Evolutionary conservation across 2,113 vertebrate genomes (phyloP), one percentile per base, ranked within the genome.

Genomic region (Burhinus oedicnemus): DNA sequence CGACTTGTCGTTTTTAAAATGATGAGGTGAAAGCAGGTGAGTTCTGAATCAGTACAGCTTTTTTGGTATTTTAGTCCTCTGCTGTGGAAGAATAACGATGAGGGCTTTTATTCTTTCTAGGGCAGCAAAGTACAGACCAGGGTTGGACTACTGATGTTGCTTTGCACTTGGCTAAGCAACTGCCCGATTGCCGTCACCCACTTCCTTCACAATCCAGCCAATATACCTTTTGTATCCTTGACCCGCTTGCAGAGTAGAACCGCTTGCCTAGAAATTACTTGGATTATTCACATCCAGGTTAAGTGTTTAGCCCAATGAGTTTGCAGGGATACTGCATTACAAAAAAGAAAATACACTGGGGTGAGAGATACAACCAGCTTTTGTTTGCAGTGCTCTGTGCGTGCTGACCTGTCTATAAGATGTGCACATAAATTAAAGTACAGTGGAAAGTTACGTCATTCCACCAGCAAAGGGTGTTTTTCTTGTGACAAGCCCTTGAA

Each of bases 141-240:
- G 87, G 99, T 99, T 74, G 99, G 99, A 74, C 98, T 99, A 11
- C 98, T 99, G 96, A 99, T 99, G 98, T 96, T 99, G 97, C 99
- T 99, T 78, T 99, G 99, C 89, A 99, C 99, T 7, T 99, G 99
- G 99, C 98, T 99, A 85, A 99, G 98, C 97, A 99, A 98, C 98
- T 99, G 99, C 96, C 99, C 99, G 3, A 99, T 99, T 58, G 99
- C 99, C 8, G 99, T 99, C 94, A 99, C 99, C 7, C 99, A 99
- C 97, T 99, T 99, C 96, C 99, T 99, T 71, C 99, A 99, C 98
- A 99, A 99, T 71, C 98, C 99, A 87, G 98, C 99, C 95, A 99
- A 99, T 49, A 98, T 99, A 78, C 99, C 99, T 70, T 99, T 99
- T 86, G 99, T 99, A 99, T 99, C 99, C 99, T 99, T 98, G 85